Evolutionary conservation across 2,797 vertebrate genomes (phyloP).

Genomic region (Rhinogobio ventralis): DNA sequence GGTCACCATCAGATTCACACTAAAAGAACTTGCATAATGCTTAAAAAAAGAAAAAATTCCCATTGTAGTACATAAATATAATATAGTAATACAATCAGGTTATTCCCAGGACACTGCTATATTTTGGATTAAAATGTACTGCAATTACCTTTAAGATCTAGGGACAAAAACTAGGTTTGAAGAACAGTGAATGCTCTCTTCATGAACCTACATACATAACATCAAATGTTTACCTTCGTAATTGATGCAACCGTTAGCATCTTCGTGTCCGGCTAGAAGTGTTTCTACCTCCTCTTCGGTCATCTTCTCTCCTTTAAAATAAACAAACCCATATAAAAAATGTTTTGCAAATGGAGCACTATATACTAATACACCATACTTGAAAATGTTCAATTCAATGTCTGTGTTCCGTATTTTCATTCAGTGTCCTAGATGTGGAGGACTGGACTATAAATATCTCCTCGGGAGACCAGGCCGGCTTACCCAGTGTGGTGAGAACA

Average conservation of each 20-base stretch:
- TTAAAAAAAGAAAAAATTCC: too few relatives aligned
- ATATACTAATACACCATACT: not conserved
- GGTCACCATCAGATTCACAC: constrained; percentile 13
- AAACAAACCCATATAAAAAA: not conserved
- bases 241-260: constrained; percentile 95
- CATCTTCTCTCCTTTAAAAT: constrained; percentile 90
- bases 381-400: not conserved
- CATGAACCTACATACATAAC: not conserved
- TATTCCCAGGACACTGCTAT: not conserved
- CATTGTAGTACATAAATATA: not conserved
- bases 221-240: constrained; percentile 87
- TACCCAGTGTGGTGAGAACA: constrained; percentile 92
- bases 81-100: not conserved
- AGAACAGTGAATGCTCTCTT: too few relatives aligned
- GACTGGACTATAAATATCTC: constrained; percentile 38
- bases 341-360: not conserved
- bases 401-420: not conserved
- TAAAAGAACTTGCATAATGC: not conserved
- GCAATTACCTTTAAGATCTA: not conserved
- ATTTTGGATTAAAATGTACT: not conserved
- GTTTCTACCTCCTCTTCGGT: constrained; percentile 94
- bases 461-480: constrained; percentile 54
- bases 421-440: constrained; percentile 9
- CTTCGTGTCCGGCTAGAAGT: constrained; percentile 91
- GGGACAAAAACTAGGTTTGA: not conserved